Evolutionary conservation across 2,113 vertebrate species (phyloP).

Genomic region (Enhydra lutris): DNA sequence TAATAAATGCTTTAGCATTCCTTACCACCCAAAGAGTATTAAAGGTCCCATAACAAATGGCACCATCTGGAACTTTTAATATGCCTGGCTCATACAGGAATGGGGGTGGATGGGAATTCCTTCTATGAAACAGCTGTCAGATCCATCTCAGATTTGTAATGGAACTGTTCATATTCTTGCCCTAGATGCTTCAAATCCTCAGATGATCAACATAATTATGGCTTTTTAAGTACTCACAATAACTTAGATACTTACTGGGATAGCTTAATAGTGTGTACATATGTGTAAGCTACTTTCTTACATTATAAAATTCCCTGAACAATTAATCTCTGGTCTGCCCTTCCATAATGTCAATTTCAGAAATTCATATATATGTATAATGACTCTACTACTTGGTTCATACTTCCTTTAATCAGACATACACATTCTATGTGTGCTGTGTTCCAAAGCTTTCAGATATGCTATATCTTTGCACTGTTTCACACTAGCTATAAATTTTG

Average conservation of each 20-base stretch:
- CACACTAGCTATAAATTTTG: not conserved
- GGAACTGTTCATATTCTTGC: not conserved
- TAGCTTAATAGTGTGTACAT: not conserved
- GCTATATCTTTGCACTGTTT: not conserved
- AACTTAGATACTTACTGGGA: not conserved
- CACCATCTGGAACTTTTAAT: conserved; percentile 38
- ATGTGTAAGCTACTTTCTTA: not conserved
- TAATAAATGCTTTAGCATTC: conserved; percentile 39
- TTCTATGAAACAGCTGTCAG: not conserved
- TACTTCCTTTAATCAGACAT: not conserved
- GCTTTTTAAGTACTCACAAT: not conserved
- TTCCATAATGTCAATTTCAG: not conserved
- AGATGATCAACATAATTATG: not conserved
- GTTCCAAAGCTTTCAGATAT: not conserved
- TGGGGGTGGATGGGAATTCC: not conserved
- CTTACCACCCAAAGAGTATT: conserved; percentile 32
- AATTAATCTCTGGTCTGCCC: not conserved
- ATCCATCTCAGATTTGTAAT: not conserved
- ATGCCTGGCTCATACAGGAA: not conserved
- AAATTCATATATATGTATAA: not conserved
- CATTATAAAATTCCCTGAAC: not conserved
- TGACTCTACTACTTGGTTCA: not conserved
- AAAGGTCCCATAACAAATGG: conserved; percentile 40
- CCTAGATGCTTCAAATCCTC: not conserved
- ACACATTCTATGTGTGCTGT: not conserved